A percentile compares a stretch with the other conserved stretches of the same genome.
Evolutionary conservation across 2,113 vertebrate species (phyloP).

Genomic region (Phainopepla nitens): DNA sequence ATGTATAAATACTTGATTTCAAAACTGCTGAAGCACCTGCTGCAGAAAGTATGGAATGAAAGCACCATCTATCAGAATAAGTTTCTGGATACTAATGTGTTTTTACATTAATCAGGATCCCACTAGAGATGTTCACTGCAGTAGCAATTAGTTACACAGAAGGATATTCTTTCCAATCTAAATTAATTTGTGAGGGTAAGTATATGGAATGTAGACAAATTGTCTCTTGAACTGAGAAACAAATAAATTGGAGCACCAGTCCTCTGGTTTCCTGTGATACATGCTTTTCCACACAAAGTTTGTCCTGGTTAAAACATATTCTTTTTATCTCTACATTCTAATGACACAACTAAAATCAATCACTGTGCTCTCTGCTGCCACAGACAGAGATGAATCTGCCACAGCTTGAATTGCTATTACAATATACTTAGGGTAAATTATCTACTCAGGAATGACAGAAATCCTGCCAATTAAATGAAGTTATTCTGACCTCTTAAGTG

Average conservation of each 20-base stretch:
- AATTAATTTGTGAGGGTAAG: neutral
- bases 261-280: neutral
- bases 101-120: neutral
- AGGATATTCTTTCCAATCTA: neutral
- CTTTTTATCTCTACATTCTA: neutral
- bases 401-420: neutral
- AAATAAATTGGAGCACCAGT: neutral
- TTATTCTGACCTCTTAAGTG: neutral
- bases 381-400: neutral
- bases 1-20: fast-evolving
- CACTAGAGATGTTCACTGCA: neutral
- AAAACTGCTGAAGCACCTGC: neutral
- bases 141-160: neutral
- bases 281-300: neutral
- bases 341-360: neutral
- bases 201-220: neutral
- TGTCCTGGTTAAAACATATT: neutral
- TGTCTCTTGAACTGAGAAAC: neutral
- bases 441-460: neutral
- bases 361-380: neutral
- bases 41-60: neutral
- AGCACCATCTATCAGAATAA: neutral
- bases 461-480: neutral
- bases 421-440: neutral
- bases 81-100: neutral